A percentile compares a stretch with the other conserved stretches of the same genome.
Conservation (phyloP, 2,888 invertebrate genomes). For the Heliothis peltigera region DNA sequence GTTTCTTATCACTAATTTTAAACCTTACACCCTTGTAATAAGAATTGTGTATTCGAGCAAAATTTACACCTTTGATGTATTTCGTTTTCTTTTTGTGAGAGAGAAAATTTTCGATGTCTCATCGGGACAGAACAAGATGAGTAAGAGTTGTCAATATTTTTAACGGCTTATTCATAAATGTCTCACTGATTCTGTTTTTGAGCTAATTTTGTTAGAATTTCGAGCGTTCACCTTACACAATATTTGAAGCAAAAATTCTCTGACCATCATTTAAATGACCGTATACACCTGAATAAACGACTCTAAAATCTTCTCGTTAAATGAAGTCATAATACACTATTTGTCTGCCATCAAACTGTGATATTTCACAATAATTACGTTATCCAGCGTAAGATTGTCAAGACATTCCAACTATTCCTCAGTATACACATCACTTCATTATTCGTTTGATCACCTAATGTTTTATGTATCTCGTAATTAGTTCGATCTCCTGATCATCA, state of each 20-base stretch:
- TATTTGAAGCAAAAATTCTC: background rate
- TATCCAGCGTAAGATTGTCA: conserved; percentile 13
- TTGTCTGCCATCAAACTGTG: background rate
- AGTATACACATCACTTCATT: conserved; percentile 38
- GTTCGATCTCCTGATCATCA: conserved; percentile 72
- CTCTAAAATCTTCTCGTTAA: background rate
- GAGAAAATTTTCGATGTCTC: conserved; percentile 58
- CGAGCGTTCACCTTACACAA: conserved; percentile 13
- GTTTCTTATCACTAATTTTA: conserved; percentile 46
- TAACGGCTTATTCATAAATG: conserved; percentile 57
- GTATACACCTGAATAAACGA: background rate
- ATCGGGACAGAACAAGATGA: conserved; percentile 55
- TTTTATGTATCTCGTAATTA: conserved; percentile 74
- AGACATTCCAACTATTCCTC: conserved; percentile 29
- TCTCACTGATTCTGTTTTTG: conserved; percentile 19
- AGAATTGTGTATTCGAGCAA: conserved; percentile 27
- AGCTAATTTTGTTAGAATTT: conserved; percentile 23
- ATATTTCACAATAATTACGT: conserved; percentile 9
- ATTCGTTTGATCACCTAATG: conserved; percentile 67
- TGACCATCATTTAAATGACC: background rate
- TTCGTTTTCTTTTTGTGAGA: conserved; percentile 54
- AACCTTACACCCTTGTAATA: conserved; percentile 52
- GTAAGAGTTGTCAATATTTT: conserved; percentile 61
- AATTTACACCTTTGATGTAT: conserved; percentile 60
- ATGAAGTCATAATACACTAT: background rate